Conservation (phyloP, 2,888 invertebrate species). For the Drosophila buzzatii region DNA sequence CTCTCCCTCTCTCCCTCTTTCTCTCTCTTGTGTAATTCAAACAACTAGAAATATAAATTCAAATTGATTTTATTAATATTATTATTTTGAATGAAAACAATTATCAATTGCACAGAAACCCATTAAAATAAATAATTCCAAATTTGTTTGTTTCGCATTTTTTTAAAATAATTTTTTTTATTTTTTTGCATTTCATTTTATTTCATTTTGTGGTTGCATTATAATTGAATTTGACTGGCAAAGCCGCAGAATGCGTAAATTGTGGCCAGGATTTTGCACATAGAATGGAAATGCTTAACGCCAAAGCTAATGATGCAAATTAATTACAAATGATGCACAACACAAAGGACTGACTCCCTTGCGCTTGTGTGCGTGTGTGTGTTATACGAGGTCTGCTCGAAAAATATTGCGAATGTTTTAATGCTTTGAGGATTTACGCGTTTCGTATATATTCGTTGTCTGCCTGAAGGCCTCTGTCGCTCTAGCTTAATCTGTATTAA, state of each 20-base stretch:
- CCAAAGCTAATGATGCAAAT: conserved; percentile 73
- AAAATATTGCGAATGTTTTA: not conserved
- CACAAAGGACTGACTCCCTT: conserved; percentile 37
- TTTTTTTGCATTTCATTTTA: conserved; percentile 20
- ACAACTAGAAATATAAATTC: conserved; percentile 29
- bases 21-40: too few relatives aligned
- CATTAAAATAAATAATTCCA: conserved; percentile 62
- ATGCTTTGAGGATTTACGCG: too few relatives aligned
- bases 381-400: conserved; percentile 1
- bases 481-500: too few relatives aligned
- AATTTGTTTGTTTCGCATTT: conserved; percentile 35
- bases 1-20: not conserved
- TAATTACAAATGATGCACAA: conserved; percentile 74
- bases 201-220: conserved; percentile 25
- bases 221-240: conserved; percentile 74
- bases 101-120: conserved; percentile 43
- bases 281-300: conserved; percentile 31
- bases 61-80: conserved; percentile 66
- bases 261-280: conserved; percentile 36
- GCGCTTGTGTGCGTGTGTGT: conserved; percentile 7
- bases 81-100: conserved; percentile 60
- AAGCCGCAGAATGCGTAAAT: conserved; percentile 73
- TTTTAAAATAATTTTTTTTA: not conserved
- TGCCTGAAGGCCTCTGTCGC: too few relatives aligned
- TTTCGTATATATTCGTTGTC: not conserved